Conservation (phyloP, 1,140 invertebrate genomes). For the Trichonephila clavata region DNA sequence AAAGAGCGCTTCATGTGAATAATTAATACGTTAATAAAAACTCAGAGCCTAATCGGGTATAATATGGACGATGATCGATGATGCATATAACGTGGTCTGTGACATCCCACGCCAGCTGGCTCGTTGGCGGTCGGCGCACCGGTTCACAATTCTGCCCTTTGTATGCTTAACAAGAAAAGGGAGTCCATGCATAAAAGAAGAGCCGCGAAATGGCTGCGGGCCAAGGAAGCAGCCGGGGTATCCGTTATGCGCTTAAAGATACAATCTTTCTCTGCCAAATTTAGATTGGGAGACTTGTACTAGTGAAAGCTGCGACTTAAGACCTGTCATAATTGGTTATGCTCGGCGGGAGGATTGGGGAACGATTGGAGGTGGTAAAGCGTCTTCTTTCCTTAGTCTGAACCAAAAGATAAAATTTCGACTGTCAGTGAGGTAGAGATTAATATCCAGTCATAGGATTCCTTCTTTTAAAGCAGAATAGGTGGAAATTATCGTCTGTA, state of each 20-base stretch:
- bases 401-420: too few relatives aligned
- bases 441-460: too few relatives aligned
- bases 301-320: neutral
- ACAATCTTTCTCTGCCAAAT: slow-evolving; percentile 76
- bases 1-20: neutral
- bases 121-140: neutral
- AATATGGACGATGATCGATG: neutral
- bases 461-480: too few relatives aligned
- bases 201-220: slow-evolving; percentile 42
- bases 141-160: slow-evolving; percentile 56
- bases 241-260: slow-evolving; percentile 70
- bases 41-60: neutral
- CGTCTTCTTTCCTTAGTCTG: neutral
- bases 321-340: slow-evolving; percentile 76
- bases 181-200: slow-evolving; percentile 24
- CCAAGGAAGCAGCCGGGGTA: slow-evolving; percentile 51
- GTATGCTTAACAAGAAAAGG: slow-evolving; percentile 61
- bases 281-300: slow-evolving; percentile 63
- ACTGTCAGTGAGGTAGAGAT: too few relatives aligned
- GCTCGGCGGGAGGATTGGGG: neutral
- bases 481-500: too few relatives aligned
- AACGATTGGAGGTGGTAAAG: neutral
- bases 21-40: too few relatives aligned
- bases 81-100: neutral
- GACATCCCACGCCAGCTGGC: neutral